phyloP scores from a whole-genome alignment of 2,113 vertebrate species.

The Hippocampus abdominalis region DNA sequence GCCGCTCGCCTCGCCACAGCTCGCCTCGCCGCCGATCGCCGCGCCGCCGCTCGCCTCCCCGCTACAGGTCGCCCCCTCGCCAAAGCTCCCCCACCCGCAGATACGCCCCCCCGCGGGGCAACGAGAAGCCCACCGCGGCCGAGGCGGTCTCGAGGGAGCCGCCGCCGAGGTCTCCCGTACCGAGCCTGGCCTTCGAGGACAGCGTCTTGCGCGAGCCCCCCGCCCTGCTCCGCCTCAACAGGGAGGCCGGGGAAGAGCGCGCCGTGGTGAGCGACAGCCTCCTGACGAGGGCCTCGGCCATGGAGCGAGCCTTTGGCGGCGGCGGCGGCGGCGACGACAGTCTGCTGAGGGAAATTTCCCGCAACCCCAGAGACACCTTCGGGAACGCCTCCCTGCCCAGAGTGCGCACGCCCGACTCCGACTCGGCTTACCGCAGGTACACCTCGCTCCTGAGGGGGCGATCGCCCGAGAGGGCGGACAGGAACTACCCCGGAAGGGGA shows the following conservation, averaged over 20 bases:
- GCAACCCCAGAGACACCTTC: constrained; percentile 32
- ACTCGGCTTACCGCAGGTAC: constrained; percentile 66
- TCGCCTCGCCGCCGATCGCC: constrained; percentile 54
- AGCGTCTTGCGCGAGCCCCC: constrained; percentile 57
- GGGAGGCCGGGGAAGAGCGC: constrained; percentile 41
- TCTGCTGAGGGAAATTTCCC: constrained; percentile 50
- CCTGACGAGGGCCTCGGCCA: constrained; percentile 47
- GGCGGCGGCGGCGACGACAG: constrained; percentile 24
- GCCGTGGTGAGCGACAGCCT: constrained; percentile 51
- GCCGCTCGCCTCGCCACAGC: constrained; percentile 68
- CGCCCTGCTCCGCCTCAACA: constrained; percentile 56
- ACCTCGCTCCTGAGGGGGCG: constrained; percentile 65
- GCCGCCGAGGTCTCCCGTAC: constrained; percentile 35
- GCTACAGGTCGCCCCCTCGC: constrained; percentile 60
- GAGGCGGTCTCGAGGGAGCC: constrained; percentile 59
- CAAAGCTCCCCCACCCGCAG: constrained; percentile 75
- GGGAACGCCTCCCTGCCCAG: constrained; percentile 55
- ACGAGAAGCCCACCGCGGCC: constrained; percentile 69
- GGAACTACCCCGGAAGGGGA: constrained; percentile 31
- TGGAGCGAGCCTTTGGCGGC: constrained; percentile 52
- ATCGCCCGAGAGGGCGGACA: constrained; percentile 48
- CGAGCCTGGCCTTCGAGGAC: constrained; percentile 45
- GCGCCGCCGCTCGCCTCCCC: constrained; percentile 50
- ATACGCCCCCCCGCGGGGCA: constrained; percentile 43
- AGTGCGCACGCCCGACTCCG: constrained; percentile 62